Base-by-base conservation (phyloP, 2,888 invertebrate genomes). In the Phyllotreta striolata region DNA sequence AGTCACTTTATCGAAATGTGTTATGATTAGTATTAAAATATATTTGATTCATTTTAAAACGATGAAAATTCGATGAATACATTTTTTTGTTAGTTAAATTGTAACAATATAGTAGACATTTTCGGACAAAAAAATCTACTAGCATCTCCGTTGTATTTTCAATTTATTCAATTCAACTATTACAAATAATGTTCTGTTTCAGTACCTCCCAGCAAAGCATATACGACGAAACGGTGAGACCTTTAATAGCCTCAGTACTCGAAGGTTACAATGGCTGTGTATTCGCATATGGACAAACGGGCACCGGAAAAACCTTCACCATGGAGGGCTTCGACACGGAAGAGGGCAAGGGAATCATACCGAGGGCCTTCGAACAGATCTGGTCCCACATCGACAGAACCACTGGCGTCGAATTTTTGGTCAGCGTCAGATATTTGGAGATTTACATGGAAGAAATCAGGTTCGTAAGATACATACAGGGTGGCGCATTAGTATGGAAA, bases 241-340 rank as follows among this genome's bases (percentile, higher is more conserved):
- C 96, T 0, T 83, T 99, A 74, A 96, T 99, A 14, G 91, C 96
- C 69, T 96, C 96, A 0, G 98, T 98, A 4, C 86, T 99, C 66
- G 92, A 95, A 78, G 99, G 99, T 1, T 99, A 98, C 83, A 99
- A 99, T 83, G 98, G 98, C 9, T 99, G 98, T 74, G 97, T 99
- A 72, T 98, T 99, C 85, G 99, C 98, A 0, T 99, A 99, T 82
- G 99, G 98, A 0, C 99, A 99, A 84, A 99, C 99, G 0, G 98
- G 98, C 66, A 98, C 98, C 0, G 98, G 98, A 56, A 90, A 90
- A 81, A 90, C 89, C 7, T 89, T 87, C 81, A 90, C 90, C 8
- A 89, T 90, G 89, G 89, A 89, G 84, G 93, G 93, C 13, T 54
- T 52, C 49, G 68, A 63, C 49, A 35, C 7, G 6, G 70, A 52